Percentiles rank a stretch among this genome's conserved stretches.
These are phyloP conservation scores for Phasianus colchicus DNA, from an alignment of 2,113 vertebrate genomes.

Conservation along the genomic window DNA sequence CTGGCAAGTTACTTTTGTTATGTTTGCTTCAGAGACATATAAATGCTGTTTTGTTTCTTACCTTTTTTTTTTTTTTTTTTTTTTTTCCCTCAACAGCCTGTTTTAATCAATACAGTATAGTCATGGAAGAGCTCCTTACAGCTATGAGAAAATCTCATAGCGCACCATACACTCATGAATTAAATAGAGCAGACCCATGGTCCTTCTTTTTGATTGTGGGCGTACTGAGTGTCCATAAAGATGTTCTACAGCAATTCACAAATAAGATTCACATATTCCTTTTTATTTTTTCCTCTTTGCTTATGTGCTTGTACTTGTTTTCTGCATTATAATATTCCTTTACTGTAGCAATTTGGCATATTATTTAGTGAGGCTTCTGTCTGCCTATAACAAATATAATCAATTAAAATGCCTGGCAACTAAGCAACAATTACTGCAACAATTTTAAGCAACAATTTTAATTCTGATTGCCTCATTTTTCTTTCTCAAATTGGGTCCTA, in stretches of 20 bases:
- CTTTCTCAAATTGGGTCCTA: not conserved
- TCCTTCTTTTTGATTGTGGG: not conserved
- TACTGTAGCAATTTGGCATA: not conserved
- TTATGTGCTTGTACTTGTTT: not conserved
- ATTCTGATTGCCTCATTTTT: not conserved
- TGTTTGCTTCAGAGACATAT: not conserved
- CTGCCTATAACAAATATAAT: not conserved
- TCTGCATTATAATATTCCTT: not conserved
- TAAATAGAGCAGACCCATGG: not conserved
- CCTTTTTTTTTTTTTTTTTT: not conserved
- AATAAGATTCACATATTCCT: not conserved
- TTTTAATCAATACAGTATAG: slow-evolving; percentile 22
- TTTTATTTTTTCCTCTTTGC: not conserved
- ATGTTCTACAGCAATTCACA: not conserved
- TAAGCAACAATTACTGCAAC: not conserved
- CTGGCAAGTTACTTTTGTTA: not conserved
- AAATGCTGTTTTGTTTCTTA: not conserved
- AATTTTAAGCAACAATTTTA: not conserved
- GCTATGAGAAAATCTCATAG: not conserved
- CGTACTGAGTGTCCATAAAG: not conserved
- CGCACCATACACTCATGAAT: not conserved
- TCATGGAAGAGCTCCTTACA: slow-evolving; percentile 10
- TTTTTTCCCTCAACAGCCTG: not conserved
- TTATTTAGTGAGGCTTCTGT: not conserved
- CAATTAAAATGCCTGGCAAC: not conserved